Evolutionary conservation across 2,888 invertebrate species (phyloP), one percentile per base, ranked within the genome.

Genomic region (Schrankia costaestrigalis): DNA sequence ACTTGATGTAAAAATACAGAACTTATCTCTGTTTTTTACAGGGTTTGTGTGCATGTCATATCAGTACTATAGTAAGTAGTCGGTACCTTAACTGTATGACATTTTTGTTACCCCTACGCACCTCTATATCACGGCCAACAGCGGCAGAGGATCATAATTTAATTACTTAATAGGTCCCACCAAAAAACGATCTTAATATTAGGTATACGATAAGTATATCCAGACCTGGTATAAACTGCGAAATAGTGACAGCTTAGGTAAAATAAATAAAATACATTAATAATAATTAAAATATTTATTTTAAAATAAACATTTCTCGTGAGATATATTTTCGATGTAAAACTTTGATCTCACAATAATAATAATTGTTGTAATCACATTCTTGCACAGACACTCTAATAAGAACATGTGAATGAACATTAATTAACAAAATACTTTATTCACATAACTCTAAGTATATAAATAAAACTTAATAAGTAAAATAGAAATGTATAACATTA

Each of bases 381-480:
- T 54, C 56, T 69, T 62, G 53, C 59, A 53, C 74, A 69, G 64
- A 56, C 74, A 69, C 65, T 71, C 68, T 49, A 61, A 46, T 63
- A 66, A 63, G 63, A 63, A 64, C 59, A 61, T 61, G 56, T 46
- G 51, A 46, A 41, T 46, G 32, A 32, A 50, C 34, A 42, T 58
- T 41, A 36, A 53, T 45, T 58, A 52, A 37, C n/a, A n/a, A 44
- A 35, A 48, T 56, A 62, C 36, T 39, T 54, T 60, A 66, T 60
- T 63, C 62, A 64, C 66, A 46, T 42, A 63, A 55, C 58, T 68
- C 70, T 70, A 70, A 70, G 70, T 67, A 53, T 53, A 70, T 68
- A 71, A 69, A 46, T 48, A 47, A 17, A n/a, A n/a, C n/a, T n/a
- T n/a, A n/a, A n/a, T n/a, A n/a, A n/a, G n/a, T n/a, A n/a, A n/a